A percentile compares a stretch with the other conserved stretches of the same genome.
phyloP scores from a whole-genome alignment of 1,140 invertebrate species.

The Cydia strobilella region DNA sequence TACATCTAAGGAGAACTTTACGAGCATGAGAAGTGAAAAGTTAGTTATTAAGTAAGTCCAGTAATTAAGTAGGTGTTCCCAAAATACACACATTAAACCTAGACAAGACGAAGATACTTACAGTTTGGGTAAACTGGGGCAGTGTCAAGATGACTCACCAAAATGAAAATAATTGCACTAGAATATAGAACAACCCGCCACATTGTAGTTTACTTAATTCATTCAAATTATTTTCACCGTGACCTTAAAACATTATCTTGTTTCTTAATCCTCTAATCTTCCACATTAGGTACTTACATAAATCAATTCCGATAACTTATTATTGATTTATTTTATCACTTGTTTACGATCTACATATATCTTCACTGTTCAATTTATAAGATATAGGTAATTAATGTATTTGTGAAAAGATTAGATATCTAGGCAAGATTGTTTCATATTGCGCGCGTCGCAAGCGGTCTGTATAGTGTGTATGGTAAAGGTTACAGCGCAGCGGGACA shows the following conservation, averaged over 20 bases:
- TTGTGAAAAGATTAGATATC: slow-evolving; percentile 6
- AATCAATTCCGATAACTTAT: background rate
- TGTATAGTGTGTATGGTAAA: slow-evolving; percentile 24
- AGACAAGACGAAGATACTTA: slow-evolving; percentile 35
- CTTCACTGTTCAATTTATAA: slow-evolving; percentile 12
- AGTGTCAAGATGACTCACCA: slow-evolving; percentile 37
- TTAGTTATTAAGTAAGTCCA: no score
- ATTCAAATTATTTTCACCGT: background rate
- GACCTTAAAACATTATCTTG: background rate
- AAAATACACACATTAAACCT: background rate
- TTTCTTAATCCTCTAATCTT: background rate
- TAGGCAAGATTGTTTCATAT: background rate
- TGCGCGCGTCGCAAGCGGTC: slow-evolving; percentile 1
- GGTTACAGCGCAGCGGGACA: slow-evolving; percentile 24
- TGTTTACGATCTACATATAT: slow-evolving; percentile 1
- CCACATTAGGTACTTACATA: background rate
- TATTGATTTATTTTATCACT: slow-evolving; percentile 28
- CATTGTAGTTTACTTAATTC: slow-evolving; percentile 32
- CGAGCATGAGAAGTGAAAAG: no score
- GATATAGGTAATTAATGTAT: slow-evolving; percentile 26
- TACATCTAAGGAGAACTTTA: no score
- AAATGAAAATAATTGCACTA: slow-evolving; percentile 35
- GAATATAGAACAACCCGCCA: slow-evolving; percentile 37
- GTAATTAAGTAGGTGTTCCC: background rate
- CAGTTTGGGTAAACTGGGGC: slow-evolving; percentile 45